Conservation (phyloP, 2,113 vertebrate genomes). For the Mirounga angustirostris region DNA sequence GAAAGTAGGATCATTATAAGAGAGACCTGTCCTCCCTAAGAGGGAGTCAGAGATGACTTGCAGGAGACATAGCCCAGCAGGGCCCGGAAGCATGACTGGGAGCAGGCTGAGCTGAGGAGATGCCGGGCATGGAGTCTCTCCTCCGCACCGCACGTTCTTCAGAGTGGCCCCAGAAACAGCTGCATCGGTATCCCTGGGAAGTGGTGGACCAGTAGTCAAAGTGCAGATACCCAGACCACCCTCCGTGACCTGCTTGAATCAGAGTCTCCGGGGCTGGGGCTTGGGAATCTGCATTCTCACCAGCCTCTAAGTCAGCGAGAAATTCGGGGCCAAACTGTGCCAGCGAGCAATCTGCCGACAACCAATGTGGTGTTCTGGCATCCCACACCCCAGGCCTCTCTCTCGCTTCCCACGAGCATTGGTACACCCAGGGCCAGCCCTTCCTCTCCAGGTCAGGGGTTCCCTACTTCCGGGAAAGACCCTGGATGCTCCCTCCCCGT, state of each 20-base stretch:
- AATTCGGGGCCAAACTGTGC: not conserved
- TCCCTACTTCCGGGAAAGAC: not conserved
- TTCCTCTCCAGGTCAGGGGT: rapidly evolving
- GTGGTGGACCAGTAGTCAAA: rapidly evolving
- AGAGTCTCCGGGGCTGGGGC: rapidly evolving
- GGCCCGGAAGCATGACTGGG: not conserved
- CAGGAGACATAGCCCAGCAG: not conserved
- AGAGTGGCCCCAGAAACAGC: not conserved
- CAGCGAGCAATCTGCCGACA: rapidly evolving
- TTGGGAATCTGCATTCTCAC: not conserved
- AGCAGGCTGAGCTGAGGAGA: not conserved
- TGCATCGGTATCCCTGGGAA: not conserved
- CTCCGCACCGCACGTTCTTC: not conserved
- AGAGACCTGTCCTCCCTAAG: not conserved
- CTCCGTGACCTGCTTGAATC: not conserved
- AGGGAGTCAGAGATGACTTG: not conserved
- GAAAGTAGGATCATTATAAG: rapidly evolving
- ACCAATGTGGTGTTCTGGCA: rapidly evolving
- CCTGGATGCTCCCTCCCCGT: not conserved
- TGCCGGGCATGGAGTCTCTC: rapidly evolving
- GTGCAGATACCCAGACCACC: rapidly evolving
- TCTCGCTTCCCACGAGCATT: rapidly evolving
- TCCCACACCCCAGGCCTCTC: too few relatives aligned
- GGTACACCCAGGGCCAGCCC: rapidly evolving
- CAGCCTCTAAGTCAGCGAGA: not conserved